Percentiles rank a stretch among this genome's conserved stretches.
These are phyloP conservation scores for Tryphoninae sp. DNA, from an alignment of 2,888 invertebrate species.

Conservation along the genomic window DNA sequence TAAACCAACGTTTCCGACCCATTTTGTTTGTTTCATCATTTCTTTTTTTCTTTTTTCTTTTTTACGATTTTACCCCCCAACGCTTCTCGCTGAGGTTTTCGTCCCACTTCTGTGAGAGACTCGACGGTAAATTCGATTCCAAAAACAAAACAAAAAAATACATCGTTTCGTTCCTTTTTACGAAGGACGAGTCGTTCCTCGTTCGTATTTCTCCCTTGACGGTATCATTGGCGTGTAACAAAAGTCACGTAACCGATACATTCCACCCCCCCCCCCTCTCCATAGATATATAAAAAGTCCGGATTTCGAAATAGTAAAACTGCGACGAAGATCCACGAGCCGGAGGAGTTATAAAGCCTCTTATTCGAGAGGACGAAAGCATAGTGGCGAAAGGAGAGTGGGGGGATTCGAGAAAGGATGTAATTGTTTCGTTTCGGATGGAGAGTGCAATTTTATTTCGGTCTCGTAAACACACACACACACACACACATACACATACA, in stretches of 20 bases:
- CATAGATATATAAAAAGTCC: no score
- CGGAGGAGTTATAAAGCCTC: not conserved
- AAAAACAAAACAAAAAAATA: no score
- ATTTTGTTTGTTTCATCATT: no score
- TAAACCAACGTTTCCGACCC: no score
- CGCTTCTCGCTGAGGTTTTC: not conserved
- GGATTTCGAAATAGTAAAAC: not conserved
- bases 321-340: slow-evolving; percentile 5
- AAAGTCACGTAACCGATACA: no score
- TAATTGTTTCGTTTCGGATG: slow-evolving; percentile 40
- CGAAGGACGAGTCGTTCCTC: no score
- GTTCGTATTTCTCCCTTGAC: no score
- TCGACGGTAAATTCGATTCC: no score
- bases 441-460: slow-evolving; percentile 32
- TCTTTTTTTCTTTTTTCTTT: not conserved
- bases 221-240: no score
- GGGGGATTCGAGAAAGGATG: slow-evolving; percentile 31
- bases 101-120: not conserved
- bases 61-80: slow-evolving; percentile 11
- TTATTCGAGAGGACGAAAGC: no score
- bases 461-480: slow-evolving; percentile 34
- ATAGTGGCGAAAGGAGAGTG: not conserved
- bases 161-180: no score
- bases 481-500: slow-evolving; percentile 3
- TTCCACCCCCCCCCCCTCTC: no score